These are phyloP conservation scores for Scelioninae gen. 2 DNA, from an alignment of 2,888 invertebrate species.

Conservation along the genomic window DNA sequence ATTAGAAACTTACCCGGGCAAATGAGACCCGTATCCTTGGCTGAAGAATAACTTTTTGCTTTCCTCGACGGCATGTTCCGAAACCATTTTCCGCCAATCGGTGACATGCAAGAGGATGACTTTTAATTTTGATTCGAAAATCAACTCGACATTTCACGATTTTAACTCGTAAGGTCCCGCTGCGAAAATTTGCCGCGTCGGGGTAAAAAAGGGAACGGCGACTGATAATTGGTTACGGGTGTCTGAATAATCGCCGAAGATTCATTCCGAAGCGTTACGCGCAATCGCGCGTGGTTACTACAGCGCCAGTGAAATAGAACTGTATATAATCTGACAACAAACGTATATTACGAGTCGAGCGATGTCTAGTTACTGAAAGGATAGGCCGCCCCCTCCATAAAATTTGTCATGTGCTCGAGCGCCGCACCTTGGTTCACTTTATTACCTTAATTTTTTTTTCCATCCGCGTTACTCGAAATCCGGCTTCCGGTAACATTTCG, in stretches of 20 bases:
- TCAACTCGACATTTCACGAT: no score
- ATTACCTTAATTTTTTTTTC: constrained; percentile 19
- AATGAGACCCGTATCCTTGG: constrained; percentile 79
- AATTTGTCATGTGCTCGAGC: constrained; percentile 53
- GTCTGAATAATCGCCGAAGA: constrained; percentile 31
- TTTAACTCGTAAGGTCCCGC: no score
- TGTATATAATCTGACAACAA: constrained; percentile 67
- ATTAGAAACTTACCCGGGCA: constrained; percentile 79
- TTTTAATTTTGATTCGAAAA: constrained; percentile 19
- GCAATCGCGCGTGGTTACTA: constrained; percentile 61
- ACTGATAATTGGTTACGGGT: constrained; percentile 32
- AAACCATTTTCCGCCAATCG: constrained; percentile 75
- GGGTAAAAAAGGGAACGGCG: no score
- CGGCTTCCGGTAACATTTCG: no score
- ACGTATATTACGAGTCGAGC: constrained; percentile 62
- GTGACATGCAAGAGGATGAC: constrained; percentile 50
- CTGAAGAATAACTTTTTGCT: constrained; percentile 79
- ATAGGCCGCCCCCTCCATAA: constrained; percentile 61
- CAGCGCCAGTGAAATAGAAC: constrained; percentile 68
- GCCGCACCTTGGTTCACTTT: constrained; percentile 52
- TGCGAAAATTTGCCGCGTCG: no score
- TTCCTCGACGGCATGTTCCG: constrained; percentile 79
- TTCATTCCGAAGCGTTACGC: constrained; percentile 59
- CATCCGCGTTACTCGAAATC: no score
- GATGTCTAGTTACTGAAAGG: constrained; percentile 64